Evolutionary conservation across 2,888 invertebrate genomes (phyloP), one percentile per base, ranked within the genome.

Genomic region (Drosophila stalkeri): DNA sequence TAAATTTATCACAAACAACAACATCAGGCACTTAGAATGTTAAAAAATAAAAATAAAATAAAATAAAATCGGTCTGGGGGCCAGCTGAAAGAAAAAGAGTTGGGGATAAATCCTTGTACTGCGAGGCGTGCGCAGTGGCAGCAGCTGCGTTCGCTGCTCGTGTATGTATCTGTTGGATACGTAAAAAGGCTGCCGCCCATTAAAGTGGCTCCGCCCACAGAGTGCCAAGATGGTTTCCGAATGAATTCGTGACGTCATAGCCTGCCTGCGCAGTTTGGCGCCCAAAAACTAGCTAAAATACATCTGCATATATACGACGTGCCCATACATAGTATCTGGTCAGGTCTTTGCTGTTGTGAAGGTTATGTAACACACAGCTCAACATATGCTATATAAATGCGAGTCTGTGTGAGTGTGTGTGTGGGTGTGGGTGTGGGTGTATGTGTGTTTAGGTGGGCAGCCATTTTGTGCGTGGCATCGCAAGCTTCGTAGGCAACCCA

Each of bases 401-500:
- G 54, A 46, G 51, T 59, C 27, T 27, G 5, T 62, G 1, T 31
- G 12, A 8, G 16, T 59, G 61, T 54, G 16, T 62, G 1, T 33
- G 18, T 16, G 27, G 27, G 16, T 16, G 23, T 7, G 14, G 8
- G 31, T 43, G 14, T 73, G 43, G 74, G 55, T 39, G 62, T 41
- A 31, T 66, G 62, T 63, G 11, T 67, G 56, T 72, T 39, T 71
- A 62, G 75, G 68, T 77, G 62, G 73, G 80, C 77, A 81, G 86
- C 89, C 84, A 91, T 91, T 86, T 90, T 86, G 76, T 78, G 75
- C 74, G 78, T 72, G 64, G 70, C 69, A 65, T 62, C 59, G 65
- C 72, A 82, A 87, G 89, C 91, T 91, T 91, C 90, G 89, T 92
- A 91, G 90, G 91, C 80, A 86, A 84, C 90, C 84, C 77, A 80